These are phyloP conservation scores for Vulpes lagopus DNA, from an alignment of 2,113 vertebrate genomes.

Conservation along the genomic window DNA sequence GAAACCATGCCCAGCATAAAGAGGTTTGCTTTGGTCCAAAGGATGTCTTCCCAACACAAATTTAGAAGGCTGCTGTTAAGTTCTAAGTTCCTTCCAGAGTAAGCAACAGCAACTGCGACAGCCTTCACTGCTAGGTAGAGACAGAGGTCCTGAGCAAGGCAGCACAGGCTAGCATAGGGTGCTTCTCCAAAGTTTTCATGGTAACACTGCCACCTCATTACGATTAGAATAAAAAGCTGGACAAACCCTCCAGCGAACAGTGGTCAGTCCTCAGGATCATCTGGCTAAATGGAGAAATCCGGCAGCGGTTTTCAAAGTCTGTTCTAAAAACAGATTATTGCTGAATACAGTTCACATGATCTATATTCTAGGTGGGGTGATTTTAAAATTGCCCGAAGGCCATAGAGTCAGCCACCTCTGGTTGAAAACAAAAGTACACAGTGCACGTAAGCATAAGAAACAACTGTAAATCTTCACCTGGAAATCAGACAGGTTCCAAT, in stretches of 20 bases:
- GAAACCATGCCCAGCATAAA: background rate
- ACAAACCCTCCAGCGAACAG: background rate
- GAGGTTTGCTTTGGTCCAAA: background rate
- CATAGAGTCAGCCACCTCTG: background rate
- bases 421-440: conserved; percentile 10
- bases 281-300: background rate
- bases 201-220: background rate
- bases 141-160: background rate
- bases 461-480: conserved; percentile 49
- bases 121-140: background rate
- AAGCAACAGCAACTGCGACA: background rate
- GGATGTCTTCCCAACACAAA: background rate
- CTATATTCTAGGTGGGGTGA: conserved; percentile 65
- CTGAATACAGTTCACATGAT: conserved; percentile 50
- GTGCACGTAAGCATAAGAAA: background rate
- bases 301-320: conserved; percentile 53
- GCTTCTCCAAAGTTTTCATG: background rate
- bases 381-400: conserved; percentile 66
- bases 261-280: background rate
- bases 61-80: background rate
- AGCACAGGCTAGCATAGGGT: background rate
- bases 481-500: conserved; percentile 59
- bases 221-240: background rate
- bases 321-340: conserved; percentile 78
- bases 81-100: background rate